Evolutionary conservation across 1,140 invertebrate species (phyloP).

Genomic region (Monochamus saltuarius): DNA sequence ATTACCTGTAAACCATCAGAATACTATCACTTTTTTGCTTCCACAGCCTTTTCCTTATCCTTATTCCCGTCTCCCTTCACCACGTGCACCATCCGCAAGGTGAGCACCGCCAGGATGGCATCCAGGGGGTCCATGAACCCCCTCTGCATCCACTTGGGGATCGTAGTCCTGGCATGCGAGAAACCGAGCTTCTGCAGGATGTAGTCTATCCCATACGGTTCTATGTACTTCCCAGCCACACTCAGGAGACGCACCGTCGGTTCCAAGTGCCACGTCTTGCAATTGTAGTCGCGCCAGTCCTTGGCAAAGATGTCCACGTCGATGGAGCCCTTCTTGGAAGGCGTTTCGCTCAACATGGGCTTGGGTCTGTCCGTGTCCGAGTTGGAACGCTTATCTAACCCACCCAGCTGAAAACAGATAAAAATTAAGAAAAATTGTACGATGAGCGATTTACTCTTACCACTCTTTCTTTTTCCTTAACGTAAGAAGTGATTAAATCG

Average conservation of each 20-base stretch:
- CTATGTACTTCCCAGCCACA: conserved; percentile 85
- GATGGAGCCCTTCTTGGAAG: conserved; percentile 48
- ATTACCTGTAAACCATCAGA: too few relatives aligned
- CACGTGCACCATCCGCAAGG: conserved; percentile 63
- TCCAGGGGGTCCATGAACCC: conserved; percentile 96
- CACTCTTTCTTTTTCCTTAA: conserved; percentile 87
- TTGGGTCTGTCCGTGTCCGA: conserved; percentile 38
- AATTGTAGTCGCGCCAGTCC: conserved; percentile 91
- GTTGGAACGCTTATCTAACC: conserved; percentile 30
- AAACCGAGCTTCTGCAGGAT: conserved; percentile 96
- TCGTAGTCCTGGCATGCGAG: conserved; percentile 93
- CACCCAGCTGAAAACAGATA: conserved; percentile 34
- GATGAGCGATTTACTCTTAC: conserved; percentile 57
- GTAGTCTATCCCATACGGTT: conserved; percentile 96
- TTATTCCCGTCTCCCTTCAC: conserved; percentile 48
- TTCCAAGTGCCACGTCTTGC: conserved; percentile 96
- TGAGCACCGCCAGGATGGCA: conserved; percentile 74
- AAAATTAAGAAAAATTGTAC: not conserved
- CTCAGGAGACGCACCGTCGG: conserved; percentile 83
- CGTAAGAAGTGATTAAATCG: conserved; percentile 93
- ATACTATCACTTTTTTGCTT: conserved; percentile 24
- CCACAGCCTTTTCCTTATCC: conserved; percentile 34
- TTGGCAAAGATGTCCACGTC: conserved; percentile 67
- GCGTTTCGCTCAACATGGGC: conserved; percentile 51
- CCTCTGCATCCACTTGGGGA: conserved; percentile 98